phyloP scores from a whole-genome alignment of 2,113 vertebrate genomes.

The Muscicapa adusta region DNA sequence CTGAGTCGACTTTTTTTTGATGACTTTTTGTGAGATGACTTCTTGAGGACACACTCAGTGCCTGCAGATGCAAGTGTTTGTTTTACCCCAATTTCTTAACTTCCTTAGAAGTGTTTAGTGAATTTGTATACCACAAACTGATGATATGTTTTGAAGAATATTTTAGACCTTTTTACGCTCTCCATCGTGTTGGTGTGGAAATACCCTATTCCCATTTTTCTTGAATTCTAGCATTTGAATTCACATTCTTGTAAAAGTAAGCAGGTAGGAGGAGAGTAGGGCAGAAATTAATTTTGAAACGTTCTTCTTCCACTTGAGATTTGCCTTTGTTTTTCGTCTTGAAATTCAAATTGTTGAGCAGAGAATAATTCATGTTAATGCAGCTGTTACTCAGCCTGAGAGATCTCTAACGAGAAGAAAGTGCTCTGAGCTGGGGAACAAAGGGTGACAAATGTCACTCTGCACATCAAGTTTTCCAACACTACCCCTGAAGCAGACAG shows the following conservation, averaged over 20 bases:
- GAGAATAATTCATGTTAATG: not conserved
- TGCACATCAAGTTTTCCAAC: not conserved
- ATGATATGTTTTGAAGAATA: not conserved
- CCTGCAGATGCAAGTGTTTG: not conserved
- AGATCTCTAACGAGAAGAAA: not conserved
- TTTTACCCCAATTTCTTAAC: not conserved
- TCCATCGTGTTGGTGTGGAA: not conserved
- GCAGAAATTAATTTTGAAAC: not conserved
- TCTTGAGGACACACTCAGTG: not conserved
- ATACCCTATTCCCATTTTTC: not conserved
- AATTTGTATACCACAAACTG: not conserved
- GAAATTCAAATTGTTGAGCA: slow-evolving; percentile 4
- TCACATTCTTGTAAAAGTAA: not conserved
- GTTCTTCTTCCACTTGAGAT: not conserved
- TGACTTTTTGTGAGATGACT: not conserved
- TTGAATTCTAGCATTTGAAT: not conserved
- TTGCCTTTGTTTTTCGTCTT: not conserved
- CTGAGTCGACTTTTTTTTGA: not conserved
- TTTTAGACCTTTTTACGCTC: not conserved
- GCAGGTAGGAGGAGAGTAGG: not conserved
- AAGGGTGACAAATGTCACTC: slow-evolving; percentile 37
- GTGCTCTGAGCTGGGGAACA: slow-evolving; percentile 9
- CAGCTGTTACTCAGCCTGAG: slow-evolving; percentile 8
- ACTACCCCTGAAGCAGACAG: not conserved
- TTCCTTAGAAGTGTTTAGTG: not conserved